phyloP scores from a whole-genome alignment of 2,888 invertebrate genomes.

The Crematogaster levior region DNA sequence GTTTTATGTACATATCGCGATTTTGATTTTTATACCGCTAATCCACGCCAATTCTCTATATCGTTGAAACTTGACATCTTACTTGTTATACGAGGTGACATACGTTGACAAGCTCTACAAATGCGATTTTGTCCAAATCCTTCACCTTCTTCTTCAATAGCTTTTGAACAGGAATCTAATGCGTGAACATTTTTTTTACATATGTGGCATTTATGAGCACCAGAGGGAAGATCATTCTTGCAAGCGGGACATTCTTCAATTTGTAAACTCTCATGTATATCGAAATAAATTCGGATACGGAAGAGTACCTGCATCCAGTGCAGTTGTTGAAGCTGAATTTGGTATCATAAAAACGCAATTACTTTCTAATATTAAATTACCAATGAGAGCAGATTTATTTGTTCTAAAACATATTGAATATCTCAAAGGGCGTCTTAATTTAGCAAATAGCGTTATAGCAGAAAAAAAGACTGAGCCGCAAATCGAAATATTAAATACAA shows the following conservation, averaged over 20 bases:
- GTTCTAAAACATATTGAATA: conserved; percentile 48
- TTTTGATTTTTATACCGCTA: too few relatives aligned
- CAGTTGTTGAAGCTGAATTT: conserved; percentile 53
- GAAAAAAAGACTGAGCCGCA: background rate
- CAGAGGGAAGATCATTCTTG: too few relatives aligned
- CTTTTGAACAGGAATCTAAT: conserved; percentile 43
- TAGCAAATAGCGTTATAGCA: conserved; percentile 6
- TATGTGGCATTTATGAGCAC: too few relatives aligned
- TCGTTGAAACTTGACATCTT: too few relatives aligned
- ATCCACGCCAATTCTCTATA: too few relatives aligned
- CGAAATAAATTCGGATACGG: conserved; percentile 56
- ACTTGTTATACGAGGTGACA: too few relatives aligned
- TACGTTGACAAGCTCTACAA: conserved; percentile 45
- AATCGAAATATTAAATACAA: too few relatives aligned
- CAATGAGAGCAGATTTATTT: conserved; percentile 53
- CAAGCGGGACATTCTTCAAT: conserved; percentile 46
- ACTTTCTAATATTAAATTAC: too few relatives aligned
- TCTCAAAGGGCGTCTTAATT: conserved; percentile 40
- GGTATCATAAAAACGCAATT: conserved; percentile 52
- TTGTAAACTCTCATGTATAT: background rate
- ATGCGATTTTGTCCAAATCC: conserved; percentile 48
- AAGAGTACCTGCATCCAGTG: conserved; percentile 56
- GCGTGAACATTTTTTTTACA: too few relatives aligned
- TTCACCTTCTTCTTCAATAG: conserved; percentile 34
- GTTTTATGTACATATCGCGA: too few relatives aligned